Evolutionary conservation across 2,888 invertebrate genomes (phyloP), one percentile per base, ranked within the genome.

Genomic region (Stenotaenia linearis): DNA sequence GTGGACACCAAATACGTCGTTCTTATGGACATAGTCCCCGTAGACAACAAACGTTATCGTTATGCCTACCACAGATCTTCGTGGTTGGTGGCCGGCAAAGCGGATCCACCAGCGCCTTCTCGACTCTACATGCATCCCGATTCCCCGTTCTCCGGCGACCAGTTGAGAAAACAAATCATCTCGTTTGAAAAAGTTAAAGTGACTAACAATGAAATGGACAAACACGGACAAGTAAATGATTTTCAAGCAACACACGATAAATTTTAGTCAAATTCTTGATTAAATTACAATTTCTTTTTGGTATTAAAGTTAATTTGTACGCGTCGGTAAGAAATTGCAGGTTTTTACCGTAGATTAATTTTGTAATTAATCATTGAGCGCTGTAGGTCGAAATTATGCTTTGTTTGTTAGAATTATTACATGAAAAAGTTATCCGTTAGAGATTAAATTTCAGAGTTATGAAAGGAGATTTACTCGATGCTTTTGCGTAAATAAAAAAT

Each of bases 31-130:
- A 95, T 98, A 85, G 94, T 97, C 82, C 97, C 97, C 81, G 95
- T 98, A 85, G 98, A 98, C 89, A 94, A 94, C 88, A 95, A 97
- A 88, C 91, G 98, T 80, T 96, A 96, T 89, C 85, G 89, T 82
- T 98, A 98, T 90, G 97, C 98, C 83, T 98, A 98, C 90, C 98
- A 98, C 89, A 92, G 97, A 85, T 97, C 96, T 83, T 96, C 96
- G 79, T 98, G 98, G 98, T 90, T 97, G 85, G 97, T 97, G 83
- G 98, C 98, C 30, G 98, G 98, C 82, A 98, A 98, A 88, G 98
- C 98, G 69, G 98, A 98, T 89, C 97, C 97, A 15, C 97, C 97
- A 84, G 92, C 95, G 37, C 96, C 96, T 81, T 92, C 94, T 82
- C 90, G 97, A 82, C 91, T 97, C 85, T 97, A 97, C 90, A 92